Evolutionary conservation across 2,797 vertebrate species (phyloP).

Genomic region (Ibycter americanus): DNA sequence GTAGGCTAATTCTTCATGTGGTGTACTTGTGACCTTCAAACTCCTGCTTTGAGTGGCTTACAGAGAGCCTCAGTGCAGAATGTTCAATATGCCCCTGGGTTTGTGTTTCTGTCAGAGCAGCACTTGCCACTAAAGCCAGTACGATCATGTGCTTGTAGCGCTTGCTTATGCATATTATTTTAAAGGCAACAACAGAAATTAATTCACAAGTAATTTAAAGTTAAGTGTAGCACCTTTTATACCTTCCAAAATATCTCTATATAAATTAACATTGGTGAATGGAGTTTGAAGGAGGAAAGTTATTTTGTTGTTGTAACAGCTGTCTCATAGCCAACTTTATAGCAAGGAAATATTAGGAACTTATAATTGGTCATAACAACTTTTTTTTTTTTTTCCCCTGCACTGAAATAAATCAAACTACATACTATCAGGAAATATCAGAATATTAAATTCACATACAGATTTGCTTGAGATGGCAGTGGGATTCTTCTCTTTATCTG

Average conservation of each 20-base stretch:
- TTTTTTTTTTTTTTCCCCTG: not conserved
- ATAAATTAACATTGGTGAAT: not conserved
- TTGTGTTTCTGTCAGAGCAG: not conserved
- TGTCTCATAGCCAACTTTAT: not conserved
- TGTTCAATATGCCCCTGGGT: not conserved
- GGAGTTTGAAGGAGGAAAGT: not conserved
- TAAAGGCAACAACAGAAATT: not conserved
- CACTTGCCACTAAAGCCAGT: not conserved
- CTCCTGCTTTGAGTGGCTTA: not conserved
- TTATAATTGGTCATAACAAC: not conserved
- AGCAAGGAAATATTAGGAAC: not conserved
- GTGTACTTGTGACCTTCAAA: constrained; percentile 20
- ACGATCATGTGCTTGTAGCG: not conserved
- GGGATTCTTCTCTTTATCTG: not conserved
- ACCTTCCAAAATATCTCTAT: not conserved
- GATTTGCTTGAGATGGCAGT: not conserved
- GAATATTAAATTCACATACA: not conserved
- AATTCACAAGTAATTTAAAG: not conserved
- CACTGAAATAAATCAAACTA: not conserved
- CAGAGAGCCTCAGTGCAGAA: not conserved
- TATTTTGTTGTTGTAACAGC: not conserved
- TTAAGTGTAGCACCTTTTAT: not conserved
- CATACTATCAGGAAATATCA: not conserved
- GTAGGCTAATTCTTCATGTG: not conserved
- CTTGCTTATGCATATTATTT: not conserved